Evolutionary conservation across 2,797 vertebrate species (phyloP).

Genomic region (Paguma larvata): DNA sequence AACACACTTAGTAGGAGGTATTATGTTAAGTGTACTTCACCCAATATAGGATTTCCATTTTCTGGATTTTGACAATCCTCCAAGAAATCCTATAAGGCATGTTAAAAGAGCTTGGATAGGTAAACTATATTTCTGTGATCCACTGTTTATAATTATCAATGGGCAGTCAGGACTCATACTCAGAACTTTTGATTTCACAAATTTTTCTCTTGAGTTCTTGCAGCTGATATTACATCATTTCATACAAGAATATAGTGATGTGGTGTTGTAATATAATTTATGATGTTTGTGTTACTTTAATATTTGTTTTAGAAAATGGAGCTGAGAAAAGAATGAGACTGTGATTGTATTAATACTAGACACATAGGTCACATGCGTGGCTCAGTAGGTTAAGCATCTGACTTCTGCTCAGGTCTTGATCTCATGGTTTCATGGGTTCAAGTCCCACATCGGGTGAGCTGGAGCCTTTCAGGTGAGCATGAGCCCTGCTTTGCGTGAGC

Average conservation of each 20-base stretch:
- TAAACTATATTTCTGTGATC: background rate
- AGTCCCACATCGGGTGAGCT: too few species aligned
- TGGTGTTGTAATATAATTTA: background rate
- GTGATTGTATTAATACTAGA: background rate
- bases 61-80: background rate
- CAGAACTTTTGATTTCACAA: background rate
- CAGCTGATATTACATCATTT: background rate
- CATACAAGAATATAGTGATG: background rate
- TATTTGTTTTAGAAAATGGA: background rate
- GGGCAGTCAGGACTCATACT: background rate
- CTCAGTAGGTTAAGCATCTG: too few species aligned
- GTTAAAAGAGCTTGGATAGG: background rate
- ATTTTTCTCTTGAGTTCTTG: background rate
- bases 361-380: background rate
- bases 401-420: too few species aligned
- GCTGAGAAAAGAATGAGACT: background rate
- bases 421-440: too few species aligned
- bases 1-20: background rate
- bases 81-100: background rate
- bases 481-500: too few species aligned
- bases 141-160: background rate
- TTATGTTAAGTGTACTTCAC: background rate
- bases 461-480: too few species aligned
- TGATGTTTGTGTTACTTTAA: background rate
- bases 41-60: background rate